Conservation (phyloP, 2,888 invertebrate genomes). For the Sinodicranocentrus sp. region DNA sequence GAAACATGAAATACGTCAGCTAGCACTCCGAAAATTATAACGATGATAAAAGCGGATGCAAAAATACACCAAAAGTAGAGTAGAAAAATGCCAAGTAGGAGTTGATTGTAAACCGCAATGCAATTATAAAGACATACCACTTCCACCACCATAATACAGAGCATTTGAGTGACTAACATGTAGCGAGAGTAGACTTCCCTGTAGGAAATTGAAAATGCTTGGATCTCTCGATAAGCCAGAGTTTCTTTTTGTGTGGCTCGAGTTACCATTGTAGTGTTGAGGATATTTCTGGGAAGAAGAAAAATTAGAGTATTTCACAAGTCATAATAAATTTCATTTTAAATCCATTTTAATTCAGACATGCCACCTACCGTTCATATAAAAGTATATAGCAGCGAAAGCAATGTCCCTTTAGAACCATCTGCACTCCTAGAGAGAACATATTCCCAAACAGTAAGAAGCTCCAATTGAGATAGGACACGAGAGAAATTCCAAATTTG, state of each 20-base stretch:
- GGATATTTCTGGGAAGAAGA: neutral
- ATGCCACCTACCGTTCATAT: neutral
- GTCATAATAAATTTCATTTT: no score
- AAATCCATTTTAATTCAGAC: neutral
- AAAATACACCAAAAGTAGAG: neutral
- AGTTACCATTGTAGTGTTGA: neutral
- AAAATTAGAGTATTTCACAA: neutral
- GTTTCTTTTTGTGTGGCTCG: neutral
- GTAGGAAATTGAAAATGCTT: neutral
- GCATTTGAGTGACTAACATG: neutral
- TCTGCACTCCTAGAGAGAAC: neutral
- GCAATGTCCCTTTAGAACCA: neutral
- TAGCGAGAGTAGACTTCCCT: neutral
- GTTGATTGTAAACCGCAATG: neutral
- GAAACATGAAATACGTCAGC: neutral
- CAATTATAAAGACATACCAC: neutral
- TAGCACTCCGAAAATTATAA: neutral
- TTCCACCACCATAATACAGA: neutral
- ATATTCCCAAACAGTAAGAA: neutral
- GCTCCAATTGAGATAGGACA: conserved; percentile 13
- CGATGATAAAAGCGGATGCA: neutral
- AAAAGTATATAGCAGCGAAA: neutral
- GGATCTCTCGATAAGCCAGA: neutral
- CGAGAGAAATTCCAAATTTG: neutral
- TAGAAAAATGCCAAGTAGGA: neutral